Evolutionary conservation across 2,888 invertebrate species (phyloP).

Genomic region (Pseudoips prasinana): DNA sequence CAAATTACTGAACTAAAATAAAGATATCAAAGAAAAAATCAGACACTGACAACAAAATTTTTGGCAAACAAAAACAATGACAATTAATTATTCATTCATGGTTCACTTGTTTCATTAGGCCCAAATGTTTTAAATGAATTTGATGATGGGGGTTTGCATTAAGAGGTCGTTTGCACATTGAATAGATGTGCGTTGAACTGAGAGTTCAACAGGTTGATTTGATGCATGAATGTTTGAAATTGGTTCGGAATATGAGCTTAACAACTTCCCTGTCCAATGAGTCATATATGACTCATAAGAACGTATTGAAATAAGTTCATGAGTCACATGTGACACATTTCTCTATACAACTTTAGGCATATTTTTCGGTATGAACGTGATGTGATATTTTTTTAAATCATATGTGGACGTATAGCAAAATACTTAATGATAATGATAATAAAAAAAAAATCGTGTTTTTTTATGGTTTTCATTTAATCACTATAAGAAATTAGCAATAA

Average conservation of each 20-base stretch:
- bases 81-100: conserved; percentile 18
- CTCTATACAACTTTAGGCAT: too few relatives aligned
- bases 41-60: conserved; percentile 16
- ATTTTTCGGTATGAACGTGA: too few relatives aligned
- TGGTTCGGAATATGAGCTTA: conserved; percentile 17
- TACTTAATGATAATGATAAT: too few relatives aligned
- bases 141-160: conserved; percentile 14
- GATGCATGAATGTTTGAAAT: conserved; percentile 16
- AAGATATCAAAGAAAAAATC: conserved; percentile 17
- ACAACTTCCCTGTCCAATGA: too few relatives aligned
- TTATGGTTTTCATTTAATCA: too few relatives aligned
- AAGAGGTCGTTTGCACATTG: conserved; percentile 16
- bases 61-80: conserved; percentile 17
- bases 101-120: conserved; percentile 18
- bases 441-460: too few relatives aligned
- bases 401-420: too few relatives aligned
- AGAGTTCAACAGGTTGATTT: conserved; percentile 23
- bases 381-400: too few relatives aligned
- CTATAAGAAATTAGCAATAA: too few relatives aligned
- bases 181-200: conserved; percentile 15
- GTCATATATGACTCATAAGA: too few relatives aligned
- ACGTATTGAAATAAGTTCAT: too few relatives aligned
- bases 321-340: too few relatives aligned
- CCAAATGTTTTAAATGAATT: conserved; percentile 18
- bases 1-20: conserved; percentile 16